Evolutionary conservation across 2,113 vertebrate genomes (phyloP).

Genomic region (Onychostoma macrolepis): DNA sequence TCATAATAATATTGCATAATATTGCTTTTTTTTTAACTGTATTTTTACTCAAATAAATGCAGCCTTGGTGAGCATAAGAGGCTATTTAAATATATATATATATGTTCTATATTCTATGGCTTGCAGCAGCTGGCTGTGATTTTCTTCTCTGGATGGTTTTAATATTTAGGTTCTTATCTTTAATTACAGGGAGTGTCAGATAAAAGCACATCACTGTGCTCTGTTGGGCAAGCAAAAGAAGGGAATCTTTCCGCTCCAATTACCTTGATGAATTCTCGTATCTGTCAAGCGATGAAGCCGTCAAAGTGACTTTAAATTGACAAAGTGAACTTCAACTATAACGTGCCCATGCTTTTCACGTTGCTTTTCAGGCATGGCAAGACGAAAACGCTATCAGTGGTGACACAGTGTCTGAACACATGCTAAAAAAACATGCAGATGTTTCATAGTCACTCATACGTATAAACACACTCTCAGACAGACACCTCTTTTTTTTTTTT

Average conservation of each 20-base stretch:
- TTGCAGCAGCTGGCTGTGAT: not conserved
- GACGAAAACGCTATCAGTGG: not conserved
- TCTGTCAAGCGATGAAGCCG: slow-evolving; percentile 17
- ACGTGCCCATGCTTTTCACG: not conserved
- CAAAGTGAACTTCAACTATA: slow-evolving; percentile 31
- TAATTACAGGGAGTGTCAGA: slow-evolving; percentile 41
- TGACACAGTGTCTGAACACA: not conserved
- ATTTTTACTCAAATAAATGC: not conserved
- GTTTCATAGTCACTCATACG: not conserved
- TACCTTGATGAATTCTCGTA: slow-evolving; percentile 49
- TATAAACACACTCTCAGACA: not conserved
- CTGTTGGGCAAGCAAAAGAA: slow-evolving; percentile 46
- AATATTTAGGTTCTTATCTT: slow-evolving; percentile 46
- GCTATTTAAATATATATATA: not conserved
- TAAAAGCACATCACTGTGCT: slow-evolving; percentile 49
- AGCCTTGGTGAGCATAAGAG: not conserved
- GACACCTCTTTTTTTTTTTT: too few species aligned
- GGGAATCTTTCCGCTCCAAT: slow-evolving; percentile 44
- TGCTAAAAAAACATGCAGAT: not conserved
- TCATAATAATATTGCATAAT: not conserved
- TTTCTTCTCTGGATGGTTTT: slow-evolving; percentile 22
- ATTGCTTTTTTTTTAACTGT: too few species aligned
- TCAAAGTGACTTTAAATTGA: slow-evolving; percentile 38
- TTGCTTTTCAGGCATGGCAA: not conserved
- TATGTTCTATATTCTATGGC: slow-evolving; percentile 1